phyloP scores from a whole-genome alignment of 1,140 invertebrate genomes.

The Schlechtendalia chinensis region DNA sequence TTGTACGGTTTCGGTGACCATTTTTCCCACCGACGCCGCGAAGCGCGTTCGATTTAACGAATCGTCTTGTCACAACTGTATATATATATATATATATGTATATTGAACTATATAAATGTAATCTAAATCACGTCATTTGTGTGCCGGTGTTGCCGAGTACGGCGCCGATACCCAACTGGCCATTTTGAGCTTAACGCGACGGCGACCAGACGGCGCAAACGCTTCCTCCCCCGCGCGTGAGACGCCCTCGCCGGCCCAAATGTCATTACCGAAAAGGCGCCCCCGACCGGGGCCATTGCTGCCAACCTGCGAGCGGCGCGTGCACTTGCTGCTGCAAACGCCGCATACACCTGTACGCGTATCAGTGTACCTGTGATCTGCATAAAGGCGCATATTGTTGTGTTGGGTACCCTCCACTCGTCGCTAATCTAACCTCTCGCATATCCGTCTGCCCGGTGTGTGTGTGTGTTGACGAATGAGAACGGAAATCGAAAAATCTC shows the following conservation, averaged over 20 bases:
- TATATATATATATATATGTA: background rate
- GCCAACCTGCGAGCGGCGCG: constrained; percentile 12
- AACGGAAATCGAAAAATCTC: background rate
- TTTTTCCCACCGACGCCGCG: background rate
- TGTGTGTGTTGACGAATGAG: background rate
- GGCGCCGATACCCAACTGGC: constrained; percentile 45
- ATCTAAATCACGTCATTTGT: constrained; percentile 28
- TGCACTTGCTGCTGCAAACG: constrained; percentile 20
- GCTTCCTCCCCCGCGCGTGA: background rate
- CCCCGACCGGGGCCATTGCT: constrained; percentile 16
- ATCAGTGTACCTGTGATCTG: too few relatives aligned
- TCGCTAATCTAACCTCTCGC: too few relatives aligned
- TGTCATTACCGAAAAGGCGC: constrained; percentile 34
- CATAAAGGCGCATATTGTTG: background rate
- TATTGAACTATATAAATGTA: too few relatives aligned
- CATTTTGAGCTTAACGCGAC: constrained; percentile 39
- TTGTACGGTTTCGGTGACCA: constrained; percentile 47
- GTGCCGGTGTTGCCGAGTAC: constrained; percentile 40
- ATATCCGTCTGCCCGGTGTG: background rate
- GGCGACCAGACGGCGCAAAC: constrained; percentile 23
- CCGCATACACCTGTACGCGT: background rate
- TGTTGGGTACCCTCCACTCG: too few relatives aligned
- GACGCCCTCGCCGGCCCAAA: constrained; percentile 25
- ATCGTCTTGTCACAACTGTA: background rate
- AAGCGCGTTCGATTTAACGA: background rate